phyloP scores from a whole-genome alignment of 2,888 invertebrate genomes.

The Clanis bilineata region DNA sequence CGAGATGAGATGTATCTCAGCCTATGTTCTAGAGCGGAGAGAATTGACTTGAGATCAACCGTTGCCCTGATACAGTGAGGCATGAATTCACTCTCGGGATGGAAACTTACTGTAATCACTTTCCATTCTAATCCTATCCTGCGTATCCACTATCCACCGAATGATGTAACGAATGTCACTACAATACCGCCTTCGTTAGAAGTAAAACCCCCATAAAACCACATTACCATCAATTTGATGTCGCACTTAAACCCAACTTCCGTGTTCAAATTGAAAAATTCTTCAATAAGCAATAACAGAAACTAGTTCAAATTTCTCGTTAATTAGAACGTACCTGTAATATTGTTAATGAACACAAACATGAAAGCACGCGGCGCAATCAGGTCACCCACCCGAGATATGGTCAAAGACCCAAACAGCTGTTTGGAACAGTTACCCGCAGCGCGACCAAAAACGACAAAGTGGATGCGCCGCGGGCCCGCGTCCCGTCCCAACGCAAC shows the following conservation, averaged over 20 bases:
- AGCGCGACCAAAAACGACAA: conserved; percentile 12
- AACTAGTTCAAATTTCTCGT: conserved; percentile 9
- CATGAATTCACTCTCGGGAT: too few relatives aligned
- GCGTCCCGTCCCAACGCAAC: conserved; percentile 6
- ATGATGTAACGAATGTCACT: neutral
- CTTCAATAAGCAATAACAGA: conserved; percentile 23
- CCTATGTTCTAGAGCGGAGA: too few relatives aligned
- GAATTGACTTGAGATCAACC: too few relatives aligned
- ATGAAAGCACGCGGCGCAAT: conserved; percentile 8
- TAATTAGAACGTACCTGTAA: conserved; percentile 9
- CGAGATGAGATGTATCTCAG: too few relatives aligned
- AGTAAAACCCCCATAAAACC: neutral
- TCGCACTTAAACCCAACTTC: neutral
- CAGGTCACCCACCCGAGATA: conserved; percentile 13
- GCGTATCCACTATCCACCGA: neutral
- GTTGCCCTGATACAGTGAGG: too few relatives aligned
- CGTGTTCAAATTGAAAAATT: neutral
- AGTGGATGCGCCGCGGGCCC: conserved; percentile 5
- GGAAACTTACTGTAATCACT: too few relatives aligned
- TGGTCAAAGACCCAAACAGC: conserved; percentile 24
- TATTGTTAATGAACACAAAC: conserved; percentile 9
- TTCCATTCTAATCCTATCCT: neutral
- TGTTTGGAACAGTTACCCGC: conserved; percentile 20
- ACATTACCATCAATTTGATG: neutral
- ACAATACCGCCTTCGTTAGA: neutral